Base-by-base conservation (phyloP, 1,140 invertebrate species). In the Sycobia sp. region DNA sequence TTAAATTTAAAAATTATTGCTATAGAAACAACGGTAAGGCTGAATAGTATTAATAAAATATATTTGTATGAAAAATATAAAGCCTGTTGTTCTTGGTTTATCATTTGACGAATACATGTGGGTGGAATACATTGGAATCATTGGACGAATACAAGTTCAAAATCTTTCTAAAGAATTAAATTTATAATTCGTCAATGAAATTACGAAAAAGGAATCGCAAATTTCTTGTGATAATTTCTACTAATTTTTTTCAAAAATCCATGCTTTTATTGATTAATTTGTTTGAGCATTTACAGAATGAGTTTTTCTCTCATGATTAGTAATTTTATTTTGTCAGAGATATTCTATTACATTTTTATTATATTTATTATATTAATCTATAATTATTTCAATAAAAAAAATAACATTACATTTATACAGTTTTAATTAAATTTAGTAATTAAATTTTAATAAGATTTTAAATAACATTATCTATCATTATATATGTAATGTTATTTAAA, bases 1-100 rank as follows among this genome's bases (percentile, higher is more conserved):
- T 38, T 20, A 36, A 53, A 22, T 53, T 22, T 7, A 53, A 53
- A 38, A 53, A 53, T 22, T 53, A 16, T 38, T 53, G 50, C 38
- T 38, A 53, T 23, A 14, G 36, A 22, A n/a, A 1, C 1, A 5
- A 38, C 38, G 50, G 20, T 38, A 27, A n/a, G n/a, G n/a, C n/a
- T n/a, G 4, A 10, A 38, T 53, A 11, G 11, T 53, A 10, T 11
- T 53, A 22, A 53, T 53, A 22, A 11, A 53, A 3, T 38, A 38
- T 32, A 49, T 49, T 29, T 16, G 25, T n/a, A 29, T 13, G n/a
- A 22, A 32, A 32, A 14, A 29, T n/a, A 29, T 16, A 49, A 29
- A 2, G 14, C 3, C 27, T 0, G 25, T 49, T 16, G 32, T 49
- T 49, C 2, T 49, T n/a, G 14, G n/a, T 49, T 16, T 10, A 16